A percentile compares a stretch with the other conserved stretches of the same genome.
Evolutionary conservation across 2,888 invertebrate genomes (phyloP).

Genomic region (Cheilosia impressa): DNA sequence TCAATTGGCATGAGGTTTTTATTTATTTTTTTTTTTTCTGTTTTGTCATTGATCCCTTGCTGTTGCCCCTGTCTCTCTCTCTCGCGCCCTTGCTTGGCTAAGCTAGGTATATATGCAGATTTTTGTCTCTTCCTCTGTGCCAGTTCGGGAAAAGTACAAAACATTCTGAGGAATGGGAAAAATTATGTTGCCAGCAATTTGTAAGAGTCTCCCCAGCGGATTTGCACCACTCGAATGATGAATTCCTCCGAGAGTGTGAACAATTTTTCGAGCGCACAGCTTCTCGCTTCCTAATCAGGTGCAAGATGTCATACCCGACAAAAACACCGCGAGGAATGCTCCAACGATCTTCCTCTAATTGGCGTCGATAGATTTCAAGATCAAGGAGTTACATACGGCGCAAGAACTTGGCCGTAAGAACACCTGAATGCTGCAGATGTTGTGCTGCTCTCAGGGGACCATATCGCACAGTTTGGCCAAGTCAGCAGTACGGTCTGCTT

Average conservation of each 20-base stretch:
- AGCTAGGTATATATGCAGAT: conserved; percentile 53
- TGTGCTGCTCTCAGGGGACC: conserved; percentile 57
- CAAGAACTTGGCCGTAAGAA: conserved; percentile 46
- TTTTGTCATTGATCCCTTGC: conserved; percentile 21
- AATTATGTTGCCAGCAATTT: conserved; percentile 72
- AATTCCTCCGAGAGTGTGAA: conserved; percentile 68
- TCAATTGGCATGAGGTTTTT: conserved; percentile 78
- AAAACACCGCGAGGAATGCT: conserved; percentile 61
- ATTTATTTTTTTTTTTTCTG: conserved; percentile 8
- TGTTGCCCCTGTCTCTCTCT: conserved; percentile 17
- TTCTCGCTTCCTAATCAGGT: conserved; percentile 71
- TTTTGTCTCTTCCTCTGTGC: conserved; percentile 61
- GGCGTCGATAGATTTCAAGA: conserved; percentile 70
- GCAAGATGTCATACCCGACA: conserved; percentile 73
- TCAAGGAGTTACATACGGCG: conserved; percentile 24
- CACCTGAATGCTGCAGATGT: conserved; percentile 71
- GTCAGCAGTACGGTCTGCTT: not conserved
- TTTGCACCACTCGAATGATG: conserved; percentile 37
- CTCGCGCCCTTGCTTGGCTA: conserved; percentile 37
- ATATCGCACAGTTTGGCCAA: conserved; percentile 66
- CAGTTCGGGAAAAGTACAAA: conserved; percentile 42
- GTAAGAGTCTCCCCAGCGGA: conserved; percentile 55
- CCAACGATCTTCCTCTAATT: conserved; percentile 65
- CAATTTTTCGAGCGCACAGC: conserved; percentile 21
- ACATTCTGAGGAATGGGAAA: conserved; percentile 53